Percentiles rank a stretch among this genome's conserved stretches.
phyloP scores from a whole-genome alignment of 2,888 invertebrate genomes.

The Trichogramma dendrolimi region DNA sequence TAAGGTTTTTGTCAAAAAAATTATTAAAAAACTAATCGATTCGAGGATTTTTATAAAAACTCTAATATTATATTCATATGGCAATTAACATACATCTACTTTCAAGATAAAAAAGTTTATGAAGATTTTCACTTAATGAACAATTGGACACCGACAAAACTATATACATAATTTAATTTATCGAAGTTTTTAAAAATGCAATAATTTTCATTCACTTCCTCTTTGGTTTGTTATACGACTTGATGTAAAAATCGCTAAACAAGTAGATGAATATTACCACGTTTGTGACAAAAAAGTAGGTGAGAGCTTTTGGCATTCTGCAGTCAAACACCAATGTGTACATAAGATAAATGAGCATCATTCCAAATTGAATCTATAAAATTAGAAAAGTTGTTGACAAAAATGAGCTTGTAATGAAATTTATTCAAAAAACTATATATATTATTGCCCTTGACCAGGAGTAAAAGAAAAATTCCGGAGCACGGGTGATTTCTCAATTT shows the following conservation, averaged over 20 bases:
- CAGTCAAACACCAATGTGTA: constrained; percentile 57
- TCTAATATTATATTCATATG: too few species aligned
- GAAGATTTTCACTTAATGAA: too few species aligned
- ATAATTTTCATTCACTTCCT: constrained; percentile 2
- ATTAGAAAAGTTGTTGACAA: constrained; percentile 14
- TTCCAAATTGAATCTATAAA: constrained; percentile 62
- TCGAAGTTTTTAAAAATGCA: too few species aligned
- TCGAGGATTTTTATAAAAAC: too few species aligned
- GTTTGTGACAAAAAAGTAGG: constrained; percentile 58
- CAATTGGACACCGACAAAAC: too few species aligned
- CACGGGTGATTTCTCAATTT: not conserved
- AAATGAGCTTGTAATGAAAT: not conserved
- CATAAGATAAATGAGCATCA: constrained; percentile 64
- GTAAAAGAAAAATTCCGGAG: not conserved
- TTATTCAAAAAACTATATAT: constrained; percentile 5
- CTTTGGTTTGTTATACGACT: constrained; percentile 53
- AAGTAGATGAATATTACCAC: constrained; percentile 58
- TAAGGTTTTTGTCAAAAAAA: too few species aligned
- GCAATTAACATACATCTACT: too few species aligned
- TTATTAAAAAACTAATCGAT: too few species aligned
- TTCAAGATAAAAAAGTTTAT: too few species aligned
- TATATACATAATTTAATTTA: too few species aligned
- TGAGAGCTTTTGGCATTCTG: constrained; percentile 56
- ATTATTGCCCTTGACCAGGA: not conserved
- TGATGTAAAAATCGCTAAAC: constrained; percentile 60